These are phyloP conservation scores for Ceratosolen solmsi DNA, from an alignment of 1,140 invertebrate species.

Conservation along the genomic window DNA sequence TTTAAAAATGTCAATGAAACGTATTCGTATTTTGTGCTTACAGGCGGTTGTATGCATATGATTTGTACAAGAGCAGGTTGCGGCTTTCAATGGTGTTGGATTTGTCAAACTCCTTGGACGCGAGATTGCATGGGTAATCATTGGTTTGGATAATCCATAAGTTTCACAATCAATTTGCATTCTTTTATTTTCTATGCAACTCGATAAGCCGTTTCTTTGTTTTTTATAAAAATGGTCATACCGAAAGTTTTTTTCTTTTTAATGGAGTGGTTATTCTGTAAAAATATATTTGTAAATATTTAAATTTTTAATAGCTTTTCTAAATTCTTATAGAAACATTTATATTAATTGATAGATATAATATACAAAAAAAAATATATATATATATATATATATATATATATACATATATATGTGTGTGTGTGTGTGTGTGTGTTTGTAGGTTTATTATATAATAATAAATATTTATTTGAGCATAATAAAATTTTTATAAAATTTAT, in stretches of 20 bases:
- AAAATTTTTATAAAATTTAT: too few species aligned
- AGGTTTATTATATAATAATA: too few species aligned
- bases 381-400: too few species aligned
- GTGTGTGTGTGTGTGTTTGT: too few species aligned
- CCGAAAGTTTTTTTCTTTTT: background rate
- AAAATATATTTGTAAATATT: background rate
- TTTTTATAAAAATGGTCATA: background rate
- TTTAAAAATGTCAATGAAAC: background rate
- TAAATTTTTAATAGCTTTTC: background rate
- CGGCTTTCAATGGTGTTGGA: constrained; percentile 90
- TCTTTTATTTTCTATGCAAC: background rate
- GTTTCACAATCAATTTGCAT: constrained; percentile 13
- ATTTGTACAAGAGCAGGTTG: constrained; percentile 84
- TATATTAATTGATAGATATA: background rate
- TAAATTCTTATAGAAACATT: background rate
- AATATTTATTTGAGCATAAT: too few species aligned
- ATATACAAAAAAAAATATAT: background rate
- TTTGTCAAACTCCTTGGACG: constrained; percentile 89
- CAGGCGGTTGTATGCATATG: constrained; percentile 94
- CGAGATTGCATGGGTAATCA: constrained; percentile 90
- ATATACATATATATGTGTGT: too few species aligned
- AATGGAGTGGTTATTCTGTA: background rate
- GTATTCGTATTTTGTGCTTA: constrained; percentile 22
- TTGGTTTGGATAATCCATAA: constrained; percentile 83
- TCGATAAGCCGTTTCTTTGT: background rate